Conservation (phyloP, 23 tunicate species). For the Trididemnum clinides region DNA sequence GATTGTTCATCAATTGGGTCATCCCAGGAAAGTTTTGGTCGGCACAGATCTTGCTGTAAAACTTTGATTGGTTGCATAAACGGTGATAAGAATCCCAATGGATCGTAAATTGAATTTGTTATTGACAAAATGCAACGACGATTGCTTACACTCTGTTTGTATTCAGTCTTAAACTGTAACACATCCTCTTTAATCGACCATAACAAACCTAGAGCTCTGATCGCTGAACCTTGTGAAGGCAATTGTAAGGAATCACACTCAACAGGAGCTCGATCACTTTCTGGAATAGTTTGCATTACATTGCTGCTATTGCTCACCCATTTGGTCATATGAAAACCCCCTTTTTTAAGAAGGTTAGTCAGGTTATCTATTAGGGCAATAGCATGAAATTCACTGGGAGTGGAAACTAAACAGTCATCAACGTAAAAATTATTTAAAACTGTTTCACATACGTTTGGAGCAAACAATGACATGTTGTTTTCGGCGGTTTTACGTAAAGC, state of each 20-base stretch:
- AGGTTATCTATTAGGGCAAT: not conserved
- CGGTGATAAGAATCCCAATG: constrained; percentile 33
- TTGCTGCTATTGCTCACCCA: not conserved
- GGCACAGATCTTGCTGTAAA: not conserved
- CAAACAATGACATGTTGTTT: constrained; percentile 23
- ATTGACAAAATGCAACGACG: not conserved
- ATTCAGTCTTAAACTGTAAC: not conserved
- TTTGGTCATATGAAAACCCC: constrained; percentile 27
- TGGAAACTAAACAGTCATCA: constrained; percentile 37
- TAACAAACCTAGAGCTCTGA: not conserved
- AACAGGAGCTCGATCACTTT: not conserved
- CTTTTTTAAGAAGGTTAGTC: not conserved
- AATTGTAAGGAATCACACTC: not conserved
- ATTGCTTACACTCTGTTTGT: not conserved
- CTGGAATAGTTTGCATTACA: not conserved
- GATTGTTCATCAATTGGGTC: not conserved
- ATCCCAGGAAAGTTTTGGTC: constrained; percentile 19
- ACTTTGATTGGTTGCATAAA: not conserved
- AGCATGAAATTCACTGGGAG: not conserved
- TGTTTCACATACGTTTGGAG: not conserved
- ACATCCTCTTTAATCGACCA: not conserved
- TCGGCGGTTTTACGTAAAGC: constrained; percentile 23
- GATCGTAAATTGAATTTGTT: constrained; percentile 31
- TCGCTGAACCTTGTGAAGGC: not conserved
- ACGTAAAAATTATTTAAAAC: constrained; percentile 49